Percentiles rank a stretch among this genome's conserved stretches.
phyloP scores from a whole-genome alignment of 2,888 invertebrate genomes.

The Hirtodrosophila duncani region DNA sequence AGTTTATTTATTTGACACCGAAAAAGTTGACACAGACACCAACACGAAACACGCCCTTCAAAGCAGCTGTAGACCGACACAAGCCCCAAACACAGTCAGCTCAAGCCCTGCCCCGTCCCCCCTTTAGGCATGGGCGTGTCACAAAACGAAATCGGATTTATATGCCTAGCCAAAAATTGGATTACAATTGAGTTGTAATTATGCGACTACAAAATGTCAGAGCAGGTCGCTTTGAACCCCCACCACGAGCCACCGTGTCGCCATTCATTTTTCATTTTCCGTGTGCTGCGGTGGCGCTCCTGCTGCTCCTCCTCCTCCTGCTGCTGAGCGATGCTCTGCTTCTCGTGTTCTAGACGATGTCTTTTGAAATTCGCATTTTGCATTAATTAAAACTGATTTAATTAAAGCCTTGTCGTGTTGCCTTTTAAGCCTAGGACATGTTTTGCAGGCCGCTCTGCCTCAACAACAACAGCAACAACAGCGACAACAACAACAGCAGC shows the following conservation, averaged over 20 bases:
- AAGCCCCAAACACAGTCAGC: background rate
- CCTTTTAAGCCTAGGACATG: slow-evolving; percentile 43
- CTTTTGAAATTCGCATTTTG: slow-evolving; percentile 70
- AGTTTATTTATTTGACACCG: slow-evolving; percentile 72
- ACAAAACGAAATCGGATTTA: slow-evolving; percentile 59
- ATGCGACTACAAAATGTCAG: slow-evolving; percentile 62
- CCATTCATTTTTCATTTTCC: background rate
- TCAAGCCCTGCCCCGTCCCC: background rate
- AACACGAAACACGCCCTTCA: slow-evolving; percentile 3
- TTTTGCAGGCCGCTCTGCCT: slow-evolving; percentile 1
- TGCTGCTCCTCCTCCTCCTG: slow-evolving; percentile 21
- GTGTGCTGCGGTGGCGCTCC: background rate
- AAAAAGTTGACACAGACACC: slow-evolving; percentile 71
- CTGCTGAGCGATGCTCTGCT: slow-evolving; percentile 5
- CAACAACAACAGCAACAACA: slow-evolving; percentile 1
- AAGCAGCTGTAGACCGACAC: background rate
- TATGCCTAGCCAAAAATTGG: slow-evolving; percentile 62
- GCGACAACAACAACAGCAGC: background rate
- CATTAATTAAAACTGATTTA: slow-evolving; percentile 75
- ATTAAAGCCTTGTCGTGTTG: slow-evolving; percentile 63
- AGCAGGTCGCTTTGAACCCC: background rate
- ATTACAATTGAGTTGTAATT: slow-evolving; percentile 73
- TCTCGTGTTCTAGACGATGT: slow-evolving; percentile 31
- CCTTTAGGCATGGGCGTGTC: slow-evolving; percentile 13
- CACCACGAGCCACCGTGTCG: background rate